phyloP scores from a whole-genome alignment of 1,140 invertebrate genomes.

The Pseudomyrmex sp. region DNA sequence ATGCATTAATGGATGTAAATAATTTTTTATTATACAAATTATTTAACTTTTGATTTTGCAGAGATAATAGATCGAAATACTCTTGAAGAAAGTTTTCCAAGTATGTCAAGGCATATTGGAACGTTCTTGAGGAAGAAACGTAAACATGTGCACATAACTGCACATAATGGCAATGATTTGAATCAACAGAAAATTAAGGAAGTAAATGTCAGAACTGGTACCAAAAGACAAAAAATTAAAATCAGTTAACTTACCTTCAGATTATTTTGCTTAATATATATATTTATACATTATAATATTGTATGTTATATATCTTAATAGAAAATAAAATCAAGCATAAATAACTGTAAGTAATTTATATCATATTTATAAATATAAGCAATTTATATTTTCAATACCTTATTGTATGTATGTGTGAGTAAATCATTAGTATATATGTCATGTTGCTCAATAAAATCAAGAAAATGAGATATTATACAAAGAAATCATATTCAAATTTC shows the following conservation, averaged over 20 bases:
- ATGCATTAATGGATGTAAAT: background rate
- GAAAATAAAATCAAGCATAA: background rate
- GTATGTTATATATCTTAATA: background rate
- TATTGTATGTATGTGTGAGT: background rate
- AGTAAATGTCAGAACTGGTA: background rate
- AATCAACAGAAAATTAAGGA: slow-evolving; percentile 16
- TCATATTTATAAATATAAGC: too few relatives aligned
- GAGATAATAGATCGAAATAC: slow-evolving; percentile 52
- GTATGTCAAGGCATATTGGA: background rate
- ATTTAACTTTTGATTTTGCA: slow-evolving; percentile 17
- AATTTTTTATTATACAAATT: background rate
- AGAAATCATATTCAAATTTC: slow-evolving; percentile 66
- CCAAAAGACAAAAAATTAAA: background rate
- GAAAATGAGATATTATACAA: slow-evolving; percentile 28
- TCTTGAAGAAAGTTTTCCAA: slow-evolving; percentile 25
- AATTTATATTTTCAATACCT: too few relatives aligned
- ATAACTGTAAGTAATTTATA: background rate
- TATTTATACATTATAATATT: background rate
- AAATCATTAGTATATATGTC: background rate
- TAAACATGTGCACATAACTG: background rate
- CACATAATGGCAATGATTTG: background rate
- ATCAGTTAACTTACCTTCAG: too few relatives aligned
- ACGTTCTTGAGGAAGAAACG: background rate
- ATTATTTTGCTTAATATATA: too few relatives aligned
- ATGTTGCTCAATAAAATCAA: background rate